Evolutionary conservation across 2,797 vertebrate genomes (phyloP), one percentile per base, ranked within the genome.

Genomic region (Trematomus bernacchii): DNA sequence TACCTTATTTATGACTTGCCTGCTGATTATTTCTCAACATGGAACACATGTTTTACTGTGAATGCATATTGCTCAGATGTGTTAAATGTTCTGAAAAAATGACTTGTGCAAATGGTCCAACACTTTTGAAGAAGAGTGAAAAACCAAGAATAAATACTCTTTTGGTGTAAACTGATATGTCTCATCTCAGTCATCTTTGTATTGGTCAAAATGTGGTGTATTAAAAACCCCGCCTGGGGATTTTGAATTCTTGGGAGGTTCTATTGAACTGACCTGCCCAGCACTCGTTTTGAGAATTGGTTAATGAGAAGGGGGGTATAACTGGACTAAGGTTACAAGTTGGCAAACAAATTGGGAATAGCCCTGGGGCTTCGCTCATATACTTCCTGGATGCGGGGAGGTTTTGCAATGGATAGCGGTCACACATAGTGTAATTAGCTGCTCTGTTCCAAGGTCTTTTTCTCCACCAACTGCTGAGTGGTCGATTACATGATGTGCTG

Each of bases 61-160:
- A 78, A 84, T 89, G 82, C 27, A 27, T 27, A 27, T 89, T 89
- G 84, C 83, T 79, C 80, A 85, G 67, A 75, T 94, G 90, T 93
- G 93, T 92, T 87, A 82, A 78, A 87, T 94, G 92, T 92, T 93
- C 62, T 89, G 91, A 91, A 93, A 37, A 80, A 83, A 79, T 89
- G 87, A 89, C 85, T 90, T 93, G 92, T 94, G 93, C 93, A 93
- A 90, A 90, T 87, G 95, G 92, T 95, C 93, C 81, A 90, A 89
- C 86, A 92, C 91, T 90, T 92, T 89, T 91, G 93, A 94, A 94
- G 91, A 93, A 89, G 94, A 95, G 95, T 95, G 95, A 94, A 94
- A 92, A 94, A 93, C 94, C 90, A 94, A 92, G 91, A 96, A 95
- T 96, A 96, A 96, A 96, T 92, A 92, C 93, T 94, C 94, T 93